Base-by-base conservation (phyloP, 1,140 invertebrate genomes). In the Piezodorus guildinii region DNA sequence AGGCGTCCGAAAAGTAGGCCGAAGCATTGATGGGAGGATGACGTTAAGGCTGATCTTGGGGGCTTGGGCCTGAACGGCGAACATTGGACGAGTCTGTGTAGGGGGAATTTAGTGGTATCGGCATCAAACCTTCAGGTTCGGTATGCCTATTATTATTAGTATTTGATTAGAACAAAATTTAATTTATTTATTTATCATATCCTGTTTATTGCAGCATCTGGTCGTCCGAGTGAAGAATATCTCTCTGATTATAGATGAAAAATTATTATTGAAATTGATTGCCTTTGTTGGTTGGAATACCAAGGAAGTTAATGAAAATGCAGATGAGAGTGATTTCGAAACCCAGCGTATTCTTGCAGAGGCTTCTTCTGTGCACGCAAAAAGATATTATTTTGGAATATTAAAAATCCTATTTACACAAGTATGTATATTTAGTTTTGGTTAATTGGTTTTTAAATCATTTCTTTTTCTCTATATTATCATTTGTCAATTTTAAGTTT, bases 331-430 rank as follows among this genome's bases (percentile, higher is more conserved):
- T 70, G 87, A 89, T 71, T 86, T 83, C 72, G 85, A 87, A 71
- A 82, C 82, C 16, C 85, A 87, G 63, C 79, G 84, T 70, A 83
- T 88, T 66, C 79, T 91, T 15, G 84, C 84, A n/a, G 85, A 89
- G 72, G 84, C 88, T 0, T 85, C 89, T 14, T 85, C 90, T 14
- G 81, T 86, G 15, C 85, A 91, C 74, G 83, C 87, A 27, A 87
- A 84, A 65, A 74, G 89, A 68, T 96, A 92, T 75, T 97, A 96
- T 76, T 96, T 97, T 77, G 91, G 87, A 30, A 82, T 84, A 15
- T 77, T 98, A 49, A 86, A 88, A 74, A 79, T 96, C 30, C 81
- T 85, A 25, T 82, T 90, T 1, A 87, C 84, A 72, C 83, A 85
- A 71, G 81, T 83, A 67, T 69, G 67, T 69, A 51, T 21, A n/a